Evolutionary conservation across 2,888 invertebrate species (phyloP).

Genomic region (Dryomyza anilis): DNA sequence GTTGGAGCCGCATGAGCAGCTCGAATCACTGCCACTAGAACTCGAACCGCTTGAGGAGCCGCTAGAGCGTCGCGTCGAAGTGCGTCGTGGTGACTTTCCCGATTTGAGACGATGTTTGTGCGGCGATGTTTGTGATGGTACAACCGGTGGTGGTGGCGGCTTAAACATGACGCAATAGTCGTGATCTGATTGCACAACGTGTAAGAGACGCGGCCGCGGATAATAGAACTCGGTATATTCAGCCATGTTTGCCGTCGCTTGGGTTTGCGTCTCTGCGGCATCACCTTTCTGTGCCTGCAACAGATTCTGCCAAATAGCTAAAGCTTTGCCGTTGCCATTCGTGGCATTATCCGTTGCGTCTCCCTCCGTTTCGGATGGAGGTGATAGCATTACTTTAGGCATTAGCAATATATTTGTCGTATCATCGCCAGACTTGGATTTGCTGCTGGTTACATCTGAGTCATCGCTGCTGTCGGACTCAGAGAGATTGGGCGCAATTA

Average conservation of each 20-base stretch:
- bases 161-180: constrained; percentile 71
- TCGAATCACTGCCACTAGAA: constrained; percentile 76
- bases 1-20: constrained; percentile 82
- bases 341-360: constrained; percentile 11
- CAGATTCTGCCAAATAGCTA: constrained; percentile 55
- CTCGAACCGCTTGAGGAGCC: constrained; percentile 73
- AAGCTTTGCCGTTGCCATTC: constrained; percentile 39
- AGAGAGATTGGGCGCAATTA: constrained; percentile 82
- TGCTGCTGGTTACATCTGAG: constrained; percentile 44
- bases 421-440: constrained; percentile 42
- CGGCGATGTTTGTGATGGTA: constrained; percentile 43
- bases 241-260: not conserved
- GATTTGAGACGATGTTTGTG: constrained; percentile 40
- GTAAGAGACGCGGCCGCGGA: constrained; percentile 59
- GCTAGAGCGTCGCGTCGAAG: constrained; percentile 62
- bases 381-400: constrained; percentile 56
- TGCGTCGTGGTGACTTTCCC: constrained; percentile 33
- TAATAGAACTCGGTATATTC: constrained; percentile 33
- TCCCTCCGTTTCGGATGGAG: constrained; percentile 53
- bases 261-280: constrained; percentile 26
- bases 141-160: constrained; percentile 34
- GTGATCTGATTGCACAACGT: constrained; percentile 73
- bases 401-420: too few species aligned
- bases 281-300: constrained; percentile 47
- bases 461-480: constrained; percentile 83